Conservation (phyloP, 2,888 invertebrate genomes). For the Athrips mouffetella region DNA sequence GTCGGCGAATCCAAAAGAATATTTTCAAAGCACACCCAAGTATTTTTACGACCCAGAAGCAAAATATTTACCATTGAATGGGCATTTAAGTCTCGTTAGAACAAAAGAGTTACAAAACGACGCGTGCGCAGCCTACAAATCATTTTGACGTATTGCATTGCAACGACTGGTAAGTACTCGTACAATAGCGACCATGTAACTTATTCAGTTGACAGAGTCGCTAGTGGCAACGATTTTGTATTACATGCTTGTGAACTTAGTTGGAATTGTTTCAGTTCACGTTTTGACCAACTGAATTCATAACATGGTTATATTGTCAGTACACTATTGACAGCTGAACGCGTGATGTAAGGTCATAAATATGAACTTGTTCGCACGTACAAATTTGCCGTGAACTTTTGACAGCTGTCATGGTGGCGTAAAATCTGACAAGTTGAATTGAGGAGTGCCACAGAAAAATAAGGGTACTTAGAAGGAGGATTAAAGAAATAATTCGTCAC, state of each 20-base stretch:
- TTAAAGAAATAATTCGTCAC: no score
- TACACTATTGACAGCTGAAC: no score
- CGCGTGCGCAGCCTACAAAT: constrained; percentile 33
- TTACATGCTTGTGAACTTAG: background rate
- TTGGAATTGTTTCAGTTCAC: no score
- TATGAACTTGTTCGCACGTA: constrained; percentile 3
- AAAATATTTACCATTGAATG: constrained; percentile 58
- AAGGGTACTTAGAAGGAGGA: no score
- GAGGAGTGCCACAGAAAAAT: background rate
- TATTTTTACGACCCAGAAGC: constrained; percentile 42
- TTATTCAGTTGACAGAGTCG: background rate
- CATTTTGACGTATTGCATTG: constrained; percentile 8
- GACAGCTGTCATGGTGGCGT: constrained; percentile 7
- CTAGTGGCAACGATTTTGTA: background rate
- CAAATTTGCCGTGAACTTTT: background rate
- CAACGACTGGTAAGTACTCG: background rate
- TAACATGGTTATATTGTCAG: no score
- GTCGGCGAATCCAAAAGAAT: no score
- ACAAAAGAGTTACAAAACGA: constrained; percentile 46
- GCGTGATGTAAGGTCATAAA: background rate
- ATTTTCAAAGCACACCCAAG: no score
- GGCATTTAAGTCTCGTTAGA: constrained; percentile 51
- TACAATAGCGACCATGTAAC: no score
- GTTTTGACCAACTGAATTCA: no score
- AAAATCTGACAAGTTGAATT: constrained; percentile 1